Percentiles rank a stretch among this genome's conserved stretches.
phyloP scores from a whole-genome alignment of 2,888 invertebrate species.

The Mythimna ferrago region DNA sequence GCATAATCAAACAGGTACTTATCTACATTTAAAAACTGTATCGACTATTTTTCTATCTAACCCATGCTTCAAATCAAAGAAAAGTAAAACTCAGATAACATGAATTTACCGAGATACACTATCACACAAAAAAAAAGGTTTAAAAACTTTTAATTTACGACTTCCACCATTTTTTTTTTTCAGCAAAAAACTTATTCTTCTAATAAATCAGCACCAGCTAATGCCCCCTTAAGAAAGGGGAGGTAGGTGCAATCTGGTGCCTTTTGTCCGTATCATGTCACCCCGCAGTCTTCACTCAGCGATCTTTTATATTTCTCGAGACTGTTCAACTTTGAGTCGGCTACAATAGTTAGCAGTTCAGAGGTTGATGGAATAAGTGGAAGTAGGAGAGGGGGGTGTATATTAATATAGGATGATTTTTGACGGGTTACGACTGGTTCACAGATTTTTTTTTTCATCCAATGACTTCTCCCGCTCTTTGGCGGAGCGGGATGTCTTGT shows the following conservation, averaged over 20 bases:
- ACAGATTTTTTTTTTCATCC: too few species aligned
- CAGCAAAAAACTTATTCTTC: slow-evolving; percentile 13
- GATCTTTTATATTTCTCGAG: slow-evolving; percentile 71
- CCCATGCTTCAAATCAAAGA: too few species aligned
- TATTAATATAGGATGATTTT: slow-evolving; percentile 20
- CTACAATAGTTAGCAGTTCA: slow-evolving; percentile 40
- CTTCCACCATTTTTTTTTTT: slow-evolving; percentile 9
- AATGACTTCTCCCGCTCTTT: too few species aligned
- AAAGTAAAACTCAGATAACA: background rate
- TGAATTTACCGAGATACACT: background rate
- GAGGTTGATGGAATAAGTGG: slow-evolving; percentile 8
- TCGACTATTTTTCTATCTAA: too few species aligned
- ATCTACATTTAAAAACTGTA: too few species aligned
- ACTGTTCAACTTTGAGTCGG: slow-evolving; percentile 48
- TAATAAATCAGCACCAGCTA: slow-evolving; percentile 45
- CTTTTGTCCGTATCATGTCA: slow-evolving; percentile 85
- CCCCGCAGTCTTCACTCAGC: slow-evolving; percentile 78
- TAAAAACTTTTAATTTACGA: slow-evolving; percentile 4
- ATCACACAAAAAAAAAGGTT: background rate
- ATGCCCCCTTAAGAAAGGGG: slow-evolving; percentile 79
- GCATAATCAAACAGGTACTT: too few species aligned
- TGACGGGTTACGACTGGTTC: background rate
- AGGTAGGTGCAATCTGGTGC: slow-evolving; percentile 85
- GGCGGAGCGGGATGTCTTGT: too few species aligned
- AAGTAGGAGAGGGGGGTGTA: background rate